Evolutionary conservation across 2,888 invertebrate species (phyloP).

Genomic region (Plebejus argus): DNA sequence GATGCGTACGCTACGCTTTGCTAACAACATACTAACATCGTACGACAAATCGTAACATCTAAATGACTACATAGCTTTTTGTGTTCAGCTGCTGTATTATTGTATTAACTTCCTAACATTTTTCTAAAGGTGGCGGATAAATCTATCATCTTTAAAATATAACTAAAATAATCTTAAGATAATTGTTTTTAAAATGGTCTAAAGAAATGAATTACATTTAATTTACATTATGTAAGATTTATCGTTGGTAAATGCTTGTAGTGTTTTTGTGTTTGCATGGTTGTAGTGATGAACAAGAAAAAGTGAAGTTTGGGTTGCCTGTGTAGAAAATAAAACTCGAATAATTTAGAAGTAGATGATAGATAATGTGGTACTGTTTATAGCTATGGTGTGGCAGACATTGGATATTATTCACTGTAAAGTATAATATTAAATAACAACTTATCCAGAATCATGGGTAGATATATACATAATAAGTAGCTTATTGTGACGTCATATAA

Average conservation of each 20-base stretch:
- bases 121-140: background rate
- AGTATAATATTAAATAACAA: too few species aligned
- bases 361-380: background rate
- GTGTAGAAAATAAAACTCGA: background rate
- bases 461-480: background rate
- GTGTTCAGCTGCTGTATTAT: background rate
- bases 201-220: background rate
- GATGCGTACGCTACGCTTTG: constrained; percentile 45
- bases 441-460: too few species aligned
- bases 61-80: background rate
- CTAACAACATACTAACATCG: constrained; percentile 38
- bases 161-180: background rate
- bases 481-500: background rate
- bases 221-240: background rate
- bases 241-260: background rate
- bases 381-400: background rate
- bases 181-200: background rate
- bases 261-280: constrained; percentile 1
- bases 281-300: background rate
- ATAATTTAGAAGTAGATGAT: background rate
- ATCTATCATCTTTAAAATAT: background rate
- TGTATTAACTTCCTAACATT: background rate
- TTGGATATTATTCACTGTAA: background rate
- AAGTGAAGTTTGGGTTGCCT: background rate
- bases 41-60: constrained; percentile 16